Evolutionary conservation across 2,113 vertebrate genomes (phyloP).

Genomic region (Silurus glanis): DNA sequence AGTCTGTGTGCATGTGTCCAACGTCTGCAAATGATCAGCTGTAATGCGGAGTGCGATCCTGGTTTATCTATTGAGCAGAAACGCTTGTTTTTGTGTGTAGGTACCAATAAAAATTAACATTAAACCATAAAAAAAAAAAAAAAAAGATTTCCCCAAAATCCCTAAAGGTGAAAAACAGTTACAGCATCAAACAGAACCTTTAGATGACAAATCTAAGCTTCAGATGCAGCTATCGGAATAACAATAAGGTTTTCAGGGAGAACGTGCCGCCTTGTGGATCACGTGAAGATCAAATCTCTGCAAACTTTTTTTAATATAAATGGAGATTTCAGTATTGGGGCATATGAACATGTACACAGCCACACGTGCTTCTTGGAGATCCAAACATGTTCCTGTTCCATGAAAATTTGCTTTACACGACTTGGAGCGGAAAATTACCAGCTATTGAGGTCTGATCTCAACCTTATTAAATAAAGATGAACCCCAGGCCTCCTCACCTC

Average conservation of each 20-base stretch:
- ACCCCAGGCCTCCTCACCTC: too few relatives aligned
- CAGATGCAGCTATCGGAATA: neutral
- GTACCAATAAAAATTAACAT: conserved; percentile 9
- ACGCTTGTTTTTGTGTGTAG: neutral
- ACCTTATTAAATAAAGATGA: too few relatives aligned
- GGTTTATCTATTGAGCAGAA: conserved; percentile 12
- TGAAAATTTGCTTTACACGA: too few relatives aligned
- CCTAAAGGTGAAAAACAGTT: neutral
- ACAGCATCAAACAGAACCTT: conserved; percentile 23
- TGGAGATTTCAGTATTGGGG: too few relatives aligned
- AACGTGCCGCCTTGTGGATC: neutral
- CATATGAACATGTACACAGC: too few relatives aligned
- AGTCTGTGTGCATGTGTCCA: conserved; percentile 11
- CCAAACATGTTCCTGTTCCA: too few relatives aligned
- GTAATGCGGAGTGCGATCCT: conserved; percentile 18
- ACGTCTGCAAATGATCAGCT: conserved; percentile 15
- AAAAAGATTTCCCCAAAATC: conserved; percentile 26
- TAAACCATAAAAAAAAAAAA: conserved; percentile 32
- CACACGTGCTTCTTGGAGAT: too few relatives aligned
- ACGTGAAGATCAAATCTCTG: too few relatives aligned
- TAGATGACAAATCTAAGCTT: conserved; percentile 22
- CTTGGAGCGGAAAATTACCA: too few relatives aligned
- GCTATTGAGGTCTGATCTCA: too few relatives aligned
- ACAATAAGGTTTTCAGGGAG: neutral
- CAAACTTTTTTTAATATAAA: too few relatives aligned